A percentile compares a stretch with the other conserved stretches of the same genome.
These are phyloP conservation scores for Falco peregrinus DNA, from an alignment of 2,797 vertebrate genomes.

Conservation along the genomic window DNA sequence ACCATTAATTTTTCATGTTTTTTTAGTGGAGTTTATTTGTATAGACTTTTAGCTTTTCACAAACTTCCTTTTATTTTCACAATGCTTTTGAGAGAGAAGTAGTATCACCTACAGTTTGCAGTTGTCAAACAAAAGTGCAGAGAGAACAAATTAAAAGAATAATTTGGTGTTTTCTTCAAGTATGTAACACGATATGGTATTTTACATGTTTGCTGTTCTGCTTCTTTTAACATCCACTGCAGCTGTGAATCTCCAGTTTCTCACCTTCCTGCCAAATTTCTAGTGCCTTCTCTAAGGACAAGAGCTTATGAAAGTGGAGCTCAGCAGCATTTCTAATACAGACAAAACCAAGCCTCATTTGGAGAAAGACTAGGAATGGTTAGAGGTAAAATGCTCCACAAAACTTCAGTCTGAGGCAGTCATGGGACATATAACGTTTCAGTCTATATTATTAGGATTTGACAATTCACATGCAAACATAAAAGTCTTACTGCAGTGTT, in stretches of 20 bases:
- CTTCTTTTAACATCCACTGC: neutral
- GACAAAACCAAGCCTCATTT: neutral
- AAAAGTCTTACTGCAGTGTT: constrained; percentile 21
- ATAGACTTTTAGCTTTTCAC: neutral
- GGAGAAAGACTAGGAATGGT: neutral
- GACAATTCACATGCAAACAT: constrained; percentile 25
- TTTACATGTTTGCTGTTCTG: neutral
- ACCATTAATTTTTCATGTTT: neutral
- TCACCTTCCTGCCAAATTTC: constrained; percentile 40
- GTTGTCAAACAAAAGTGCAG: neutral
- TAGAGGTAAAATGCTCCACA: neutral
- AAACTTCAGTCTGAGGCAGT: neutral
- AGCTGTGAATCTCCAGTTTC: constrained; percentile 13
- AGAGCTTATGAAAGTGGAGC: neutral
- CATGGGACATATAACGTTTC: neutral
- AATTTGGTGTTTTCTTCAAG: neutral
- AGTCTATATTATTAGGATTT: neutral
- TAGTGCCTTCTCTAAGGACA: neutral
- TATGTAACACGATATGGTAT: neutral
- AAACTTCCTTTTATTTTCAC: neutral
- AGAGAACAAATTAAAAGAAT: neutral
- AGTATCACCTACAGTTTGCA: neutral
- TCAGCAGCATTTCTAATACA: neutral
- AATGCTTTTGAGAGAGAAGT: neutral
- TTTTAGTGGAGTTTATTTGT: neutral